Conservation (phyloP, 2,888 invertebrate species). For the Pseudoips prasinana region DNA sequence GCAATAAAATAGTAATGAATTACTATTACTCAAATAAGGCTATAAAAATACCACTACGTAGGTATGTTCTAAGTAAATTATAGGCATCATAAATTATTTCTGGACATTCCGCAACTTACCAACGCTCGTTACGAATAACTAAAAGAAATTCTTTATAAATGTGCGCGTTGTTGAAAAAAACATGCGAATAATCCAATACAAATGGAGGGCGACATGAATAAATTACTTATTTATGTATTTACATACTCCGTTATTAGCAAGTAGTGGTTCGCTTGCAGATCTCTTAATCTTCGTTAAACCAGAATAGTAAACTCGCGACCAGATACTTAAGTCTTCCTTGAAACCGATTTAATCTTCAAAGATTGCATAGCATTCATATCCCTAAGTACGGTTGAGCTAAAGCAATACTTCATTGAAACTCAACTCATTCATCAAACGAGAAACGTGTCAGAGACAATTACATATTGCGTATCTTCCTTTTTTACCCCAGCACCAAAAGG, state of each 20-base stretch:
- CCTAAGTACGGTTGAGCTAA: neutral
- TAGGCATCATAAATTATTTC: too few species aligned
- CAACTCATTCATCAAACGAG: neutral
- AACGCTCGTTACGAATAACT: too few species aligned
- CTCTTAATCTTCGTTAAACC: neutral
- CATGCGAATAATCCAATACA: too few species aligned
- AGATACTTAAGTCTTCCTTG: neutral
- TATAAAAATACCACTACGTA: too few species aligned
- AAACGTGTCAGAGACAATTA: neutral
- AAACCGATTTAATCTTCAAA: neutral
- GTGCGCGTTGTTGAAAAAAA: too few species aligned
- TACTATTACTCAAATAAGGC: too few species aligned
- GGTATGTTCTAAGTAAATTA: too few species aligned
- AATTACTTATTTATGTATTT: too few species aligned
- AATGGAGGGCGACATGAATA: too few species aligned
- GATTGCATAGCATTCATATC: neutral
- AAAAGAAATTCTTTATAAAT: too few species aligned
- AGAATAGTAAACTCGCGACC: neutral
- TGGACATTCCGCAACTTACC: too few species aligned
- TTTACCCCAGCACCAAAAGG: neutral
- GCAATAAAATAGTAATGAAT: too few species aligned
- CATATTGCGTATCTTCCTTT: neutral
- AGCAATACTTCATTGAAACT: neutral
- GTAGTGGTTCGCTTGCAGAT: neutral
- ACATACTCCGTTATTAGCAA: neutral